These are phyloP conservation scores for Drosophila flavopinicola DNA, from an alignment of 2,888 invertebrate genomes.

Conservation along the genomic window DNA sequence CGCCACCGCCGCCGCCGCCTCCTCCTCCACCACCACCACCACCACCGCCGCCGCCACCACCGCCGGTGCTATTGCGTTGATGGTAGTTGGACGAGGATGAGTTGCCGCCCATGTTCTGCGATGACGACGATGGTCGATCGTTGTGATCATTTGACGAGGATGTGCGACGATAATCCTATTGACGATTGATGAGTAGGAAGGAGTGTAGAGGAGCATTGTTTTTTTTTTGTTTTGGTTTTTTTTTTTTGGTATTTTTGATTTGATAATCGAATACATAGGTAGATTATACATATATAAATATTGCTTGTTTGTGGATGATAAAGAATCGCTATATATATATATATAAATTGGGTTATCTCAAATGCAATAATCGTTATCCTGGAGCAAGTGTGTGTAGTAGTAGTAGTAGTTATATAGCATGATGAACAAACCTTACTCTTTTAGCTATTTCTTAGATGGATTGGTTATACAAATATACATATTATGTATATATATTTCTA, in stretches of 20 bases:
- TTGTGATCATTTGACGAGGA: conserved; percentile 81
- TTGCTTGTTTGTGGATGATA: conserved; percentile 57
- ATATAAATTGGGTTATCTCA: conserved; percentile 58
- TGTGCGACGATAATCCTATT: conserved; percentile 84
- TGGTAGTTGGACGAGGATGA: conserved; percentile 74
- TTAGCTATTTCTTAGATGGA: conserved; percentile 51
- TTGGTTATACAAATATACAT: conserved; percentile 53
- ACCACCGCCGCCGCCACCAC: conserved; percentile 45
- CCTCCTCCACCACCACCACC: conserved; percentile 39
- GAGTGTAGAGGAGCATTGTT: conserved; percentile 77
- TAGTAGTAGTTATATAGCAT: conserved; percentile 65
- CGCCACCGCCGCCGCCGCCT: conserved; percentile 52
- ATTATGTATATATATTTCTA: conserved; percentile 26
- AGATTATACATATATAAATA: conserved; percentile 50
- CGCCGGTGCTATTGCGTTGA: conserved; percentile 71
- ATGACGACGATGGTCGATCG: conserved; percentile 83
- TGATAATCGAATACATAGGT: conserved; percentile 63
- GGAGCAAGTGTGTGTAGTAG: conserved; percentile 70
- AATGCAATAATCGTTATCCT: conserved; percentile 65
- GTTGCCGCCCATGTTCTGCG: conserved; percentile 71
- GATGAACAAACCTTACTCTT: conserved; percentile 69
- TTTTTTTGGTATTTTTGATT: conserved; percentile 66
- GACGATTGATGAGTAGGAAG: conserved; percentile 83
- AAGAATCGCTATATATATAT: conserved; percentile 62
- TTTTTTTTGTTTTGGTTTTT: conserved; percentile 54